A percentile compares a stretch with the other conserved stretches of the same genome.
Evolutionary conservation across 2,797 vertebrate genomes (phyloP).

Genomic region (Lepus townsendii): DNA sequence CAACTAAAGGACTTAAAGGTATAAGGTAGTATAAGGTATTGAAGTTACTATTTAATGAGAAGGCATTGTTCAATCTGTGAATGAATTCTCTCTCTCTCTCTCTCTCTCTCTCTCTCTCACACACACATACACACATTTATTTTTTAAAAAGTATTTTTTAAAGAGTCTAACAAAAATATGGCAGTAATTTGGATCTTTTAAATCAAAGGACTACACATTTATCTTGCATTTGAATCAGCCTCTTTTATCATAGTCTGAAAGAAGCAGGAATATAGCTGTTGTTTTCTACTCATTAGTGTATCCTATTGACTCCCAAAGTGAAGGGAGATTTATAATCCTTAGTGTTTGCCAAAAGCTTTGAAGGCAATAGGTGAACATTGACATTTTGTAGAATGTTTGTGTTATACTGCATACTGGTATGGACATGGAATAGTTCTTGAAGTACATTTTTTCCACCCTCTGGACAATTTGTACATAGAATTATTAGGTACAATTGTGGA

Average conservation of each 20-base stretch:
- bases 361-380: constrained; percentile 82
- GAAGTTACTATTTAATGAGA: constrained; percentile 19
- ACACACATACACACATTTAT: neutral
- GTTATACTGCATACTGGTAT: neutral
- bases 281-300: constrained; percentile 80
- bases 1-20: neutral
- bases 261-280: constrained; percentile 68
- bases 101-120: too few relatives aligned
- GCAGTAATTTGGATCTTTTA: constrained; percentile 79
- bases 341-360: constrained; percentile 82
- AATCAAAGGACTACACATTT: constrained; percentile 72
- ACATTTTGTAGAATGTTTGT: constrained; percentile 81
- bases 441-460: neutral
- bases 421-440: neutral
- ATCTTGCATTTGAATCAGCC: constrained; percentile 77
- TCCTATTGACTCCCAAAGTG: constrained; percentile 84
- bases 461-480: neutral
- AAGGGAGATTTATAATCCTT: constrained; percentile 86
- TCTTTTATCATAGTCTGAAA: constrained; percentile 80
- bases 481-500: neutral
- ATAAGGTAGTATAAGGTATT: neutral
- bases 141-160: constrained; percentile 67
- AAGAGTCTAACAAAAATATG: constrained; percentile 59
- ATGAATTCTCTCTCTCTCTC: neutral
- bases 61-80: neutral